Evolutionary conservation across 2,888 invertebrate genomes (phyloP).

Genomic region (Zootermopsis nevadensis): DNA sequence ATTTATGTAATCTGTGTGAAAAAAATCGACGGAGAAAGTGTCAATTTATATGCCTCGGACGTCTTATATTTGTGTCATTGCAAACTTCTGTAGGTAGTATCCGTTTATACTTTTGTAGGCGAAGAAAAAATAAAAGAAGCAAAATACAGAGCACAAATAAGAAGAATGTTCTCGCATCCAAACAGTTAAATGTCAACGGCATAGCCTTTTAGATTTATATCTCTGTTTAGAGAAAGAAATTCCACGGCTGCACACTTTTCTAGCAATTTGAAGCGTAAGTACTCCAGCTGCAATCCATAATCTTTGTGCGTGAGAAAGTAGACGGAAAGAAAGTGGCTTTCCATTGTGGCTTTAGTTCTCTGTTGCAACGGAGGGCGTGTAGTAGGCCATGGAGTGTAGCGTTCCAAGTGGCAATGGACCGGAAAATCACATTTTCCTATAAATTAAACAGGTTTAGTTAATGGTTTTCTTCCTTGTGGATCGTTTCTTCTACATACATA

Average conservation of each 20-base stretch:
- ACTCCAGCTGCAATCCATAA: neutral
- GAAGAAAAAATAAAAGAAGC: neutral
- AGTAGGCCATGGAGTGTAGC: conserved; percentile 7
- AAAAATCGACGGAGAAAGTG: neutral
- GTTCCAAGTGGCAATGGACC: conserved; percentile 55
- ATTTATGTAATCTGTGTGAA: neutral
- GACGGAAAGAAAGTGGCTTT: conserved; percentile 8
- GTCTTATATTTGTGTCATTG: neutral
- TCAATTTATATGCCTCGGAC: neutral
- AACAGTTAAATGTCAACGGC: conserved; percentile 32
- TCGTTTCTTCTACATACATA: neutral
- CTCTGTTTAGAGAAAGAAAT: conserved; percentile 33
- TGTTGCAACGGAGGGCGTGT: conserved; percentile 1
- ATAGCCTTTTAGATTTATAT: conserved; percentile 24
- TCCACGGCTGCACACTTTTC: conserved; percentile 26
- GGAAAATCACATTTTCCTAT: conserved; percentile 59
- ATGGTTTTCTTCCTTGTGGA: conserved; percentile 46
- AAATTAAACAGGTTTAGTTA: conserved; percentile 55
- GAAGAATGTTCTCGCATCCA: conserved; percentile 18
- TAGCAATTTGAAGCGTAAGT: conserved; percentile 34
- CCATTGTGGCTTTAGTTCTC: conserved; percentile 38
- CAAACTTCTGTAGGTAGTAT: neutral
- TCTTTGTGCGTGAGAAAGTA: conserved; percentile 10
- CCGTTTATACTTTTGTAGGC: neutral
- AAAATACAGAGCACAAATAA: conserved; percentile 11